These are phyloP conservation scores for Chrysomela aeneicollis DNA, from an alignment of 2,888 invertebrate species.

Conservation along the genomic window DNA sequence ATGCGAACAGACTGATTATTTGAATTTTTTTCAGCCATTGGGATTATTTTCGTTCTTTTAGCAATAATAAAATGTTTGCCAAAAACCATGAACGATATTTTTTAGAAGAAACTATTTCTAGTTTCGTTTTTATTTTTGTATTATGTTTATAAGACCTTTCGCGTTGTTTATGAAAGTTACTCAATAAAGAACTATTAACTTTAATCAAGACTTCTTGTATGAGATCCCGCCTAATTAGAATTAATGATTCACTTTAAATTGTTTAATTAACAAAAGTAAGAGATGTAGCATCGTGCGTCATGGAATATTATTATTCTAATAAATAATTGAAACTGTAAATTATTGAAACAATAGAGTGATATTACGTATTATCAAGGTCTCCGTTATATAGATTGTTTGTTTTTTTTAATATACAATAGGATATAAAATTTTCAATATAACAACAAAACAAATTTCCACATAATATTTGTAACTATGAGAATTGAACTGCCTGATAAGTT, in stretches of 20 bases:
- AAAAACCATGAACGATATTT: conserved; percentile 21
- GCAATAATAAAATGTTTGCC: conserved; percentile 22
- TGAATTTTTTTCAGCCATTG: neutral
- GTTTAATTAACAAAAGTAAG: conserved; percentile 46
- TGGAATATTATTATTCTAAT: conserved; percentile 27
- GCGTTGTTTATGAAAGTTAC: conserved; percentile 48
- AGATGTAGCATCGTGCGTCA: conserved; percentile 25
- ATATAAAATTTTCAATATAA: neutral
- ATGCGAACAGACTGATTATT: too few relatives aligned
- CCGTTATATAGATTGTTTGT: neutral
- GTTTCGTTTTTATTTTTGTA: conserved; percentile 35
- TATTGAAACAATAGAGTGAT: conserved; percentile 12
- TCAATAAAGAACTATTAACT: conserved; percentile 54
- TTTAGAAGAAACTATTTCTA: conserved; percentile 35
- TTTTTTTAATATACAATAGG: neutral
- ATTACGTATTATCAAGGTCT: neutral
- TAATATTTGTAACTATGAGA: neutral
- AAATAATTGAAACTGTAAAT: conserved; percentile 10
- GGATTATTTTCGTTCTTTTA: neutral
- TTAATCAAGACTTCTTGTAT: conserved; percentile 53
- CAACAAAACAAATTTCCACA: neutral
- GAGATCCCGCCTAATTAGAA: conserved; percentile 51
- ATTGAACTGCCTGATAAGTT: neutral
- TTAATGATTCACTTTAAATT: conserved; percentile 48
- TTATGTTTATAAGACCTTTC: conserved; percentile 43